These are phyloP conservation scores for Aptenodytes forsteri DNA, from an alignment of 2,113 vertebrate genomes.

Conservation along the genomic window DNA sequence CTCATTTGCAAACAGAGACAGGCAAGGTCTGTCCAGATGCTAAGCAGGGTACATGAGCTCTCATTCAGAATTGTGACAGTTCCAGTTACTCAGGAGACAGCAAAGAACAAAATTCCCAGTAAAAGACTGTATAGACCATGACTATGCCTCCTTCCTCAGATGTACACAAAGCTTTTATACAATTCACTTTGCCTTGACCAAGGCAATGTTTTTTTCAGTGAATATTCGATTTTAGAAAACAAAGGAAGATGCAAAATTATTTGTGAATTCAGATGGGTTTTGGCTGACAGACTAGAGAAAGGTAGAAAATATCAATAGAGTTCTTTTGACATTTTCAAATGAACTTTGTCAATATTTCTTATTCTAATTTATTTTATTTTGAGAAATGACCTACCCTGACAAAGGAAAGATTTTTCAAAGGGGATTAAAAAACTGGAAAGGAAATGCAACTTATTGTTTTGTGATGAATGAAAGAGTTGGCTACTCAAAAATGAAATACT, in stretches of 20 bases:
- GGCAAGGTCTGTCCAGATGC: not conserved
- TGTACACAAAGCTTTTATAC: not conserved
- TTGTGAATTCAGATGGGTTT: not conserved
- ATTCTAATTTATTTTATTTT: not conserved
- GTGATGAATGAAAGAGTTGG: not conserved
- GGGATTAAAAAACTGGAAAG: not conserved
- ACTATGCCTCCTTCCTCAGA: not conserved
- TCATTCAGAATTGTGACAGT: not conserved
- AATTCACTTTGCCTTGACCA: not conserved
- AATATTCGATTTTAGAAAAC: not conserved
- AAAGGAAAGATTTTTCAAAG: not conserved
- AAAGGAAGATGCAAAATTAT: not conserved
- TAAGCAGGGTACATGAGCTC: not conserved
- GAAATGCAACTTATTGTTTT: not conserved
- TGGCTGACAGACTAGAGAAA: not conserved
- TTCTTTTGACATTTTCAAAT: not conserved
- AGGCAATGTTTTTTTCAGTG: not conserved
- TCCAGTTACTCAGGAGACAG: not conserved
- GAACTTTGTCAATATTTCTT: not conserved
- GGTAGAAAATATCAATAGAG: not conserved
- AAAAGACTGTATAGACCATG: not conserved
- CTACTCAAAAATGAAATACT: not conserved
- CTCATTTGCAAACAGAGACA: not conserved
- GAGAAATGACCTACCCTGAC: not conserved
- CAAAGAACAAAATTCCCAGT: not conserved